Evolutionary conservation across 2,797 vertebrate genomes (phyloP), one percentile per base, ranked within the genome.

Genomic region (Taeniopygia guttata): DNA sequence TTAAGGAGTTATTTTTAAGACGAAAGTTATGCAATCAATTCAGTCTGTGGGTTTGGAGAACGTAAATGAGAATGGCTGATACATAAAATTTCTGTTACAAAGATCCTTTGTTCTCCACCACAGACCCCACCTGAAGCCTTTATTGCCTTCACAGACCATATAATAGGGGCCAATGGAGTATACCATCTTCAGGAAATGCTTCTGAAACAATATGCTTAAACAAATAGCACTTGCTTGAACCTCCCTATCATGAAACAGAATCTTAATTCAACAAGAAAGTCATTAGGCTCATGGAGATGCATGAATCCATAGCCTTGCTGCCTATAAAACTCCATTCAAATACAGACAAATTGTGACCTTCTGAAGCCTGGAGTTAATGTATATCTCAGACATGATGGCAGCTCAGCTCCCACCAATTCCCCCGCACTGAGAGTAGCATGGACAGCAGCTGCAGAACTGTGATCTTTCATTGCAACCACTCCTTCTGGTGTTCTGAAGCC

Each of bases 1-100:
- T 80, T 88, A 34, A 32, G 10, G 30, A 94, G 92, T 84, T 93
- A 96, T 91, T 97, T 96, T 97, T 82, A 94, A 96, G 81, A 93
- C 63, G 68, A 54, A 94, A 94, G 70, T 38, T 81, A 91, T 46
- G 34, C 43, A 49, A 34, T 83, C 70, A 74, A 62, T 83, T 96
- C 74, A 78, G 63, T 46, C 60, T 70, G 77, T 58, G 87, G 76
- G 54, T 88, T 59, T 95, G 81, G 87, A 90, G 58, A 66, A 67
- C 7, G 32, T 43, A 90, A 93, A 60, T 16, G 30, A 90, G 46
- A 84, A 48, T 51, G 38, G 74, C 49, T 23, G 32, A 92, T 63
- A 73, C 46, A 73, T 27, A 70, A 17, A 43, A 88, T 36, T 87
- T 72, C 40, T 68, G 17, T 45, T 52, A 32, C 67, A 90, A 84